Evolutionary conservation across 1,140 invertebrate species (phyloP).

Genomic region (Drosophila sechellia): DNA sequence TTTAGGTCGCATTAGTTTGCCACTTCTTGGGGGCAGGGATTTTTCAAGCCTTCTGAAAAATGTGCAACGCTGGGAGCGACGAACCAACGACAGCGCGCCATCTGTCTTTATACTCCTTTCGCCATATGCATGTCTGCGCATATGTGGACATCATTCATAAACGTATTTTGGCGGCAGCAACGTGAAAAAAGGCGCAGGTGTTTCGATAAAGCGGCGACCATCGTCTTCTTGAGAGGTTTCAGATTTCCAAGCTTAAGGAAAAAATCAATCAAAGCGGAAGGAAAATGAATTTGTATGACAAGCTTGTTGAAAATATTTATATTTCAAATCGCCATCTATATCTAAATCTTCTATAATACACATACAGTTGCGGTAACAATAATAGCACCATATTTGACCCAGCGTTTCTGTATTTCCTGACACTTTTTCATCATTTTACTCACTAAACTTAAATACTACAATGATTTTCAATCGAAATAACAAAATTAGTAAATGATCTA

Average conservation of each 20-base stretch:
- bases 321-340: no score
- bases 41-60: slow-evolving; percentile 77
- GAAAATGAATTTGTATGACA: slow-evolving; percentile 11
- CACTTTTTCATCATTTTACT: no score
- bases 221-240: slow-evolving; percentile 49
- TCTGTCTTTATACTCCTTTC: slow-evolving; percentile 22
- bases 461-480: no score
- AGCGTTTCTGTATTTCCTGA: no score
- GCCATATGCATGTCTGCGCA: slow-evolving; percentile 40
- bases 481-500: no score
- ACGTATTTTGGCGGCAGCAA: slow-evolving; percentile 75
- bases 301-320: not conserved
- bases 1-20: slow-evolving; percentile 29
- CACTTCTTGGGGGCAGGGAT: slow-evolving; percentile 49
- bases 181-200: slow-evolving; percentile 80
- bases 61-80: slow-evolving; percentile 71
- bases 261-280: slow-evolving; percentile 62
- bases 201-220: slow-evolving; percentile 43
- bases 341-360: no score
- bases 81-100: slow-evolving; percentile 51
- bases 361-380: no score
- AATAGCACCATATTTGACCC: no score
- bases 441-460: no score
- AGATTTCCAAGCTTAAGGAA: slow-evolving; percentile 52
- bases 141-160: slow-evolving; percentile 72